Conservation (phyloP, 2,113 vertebrate genomes). For the Phyllostomus discolor region DNA sequence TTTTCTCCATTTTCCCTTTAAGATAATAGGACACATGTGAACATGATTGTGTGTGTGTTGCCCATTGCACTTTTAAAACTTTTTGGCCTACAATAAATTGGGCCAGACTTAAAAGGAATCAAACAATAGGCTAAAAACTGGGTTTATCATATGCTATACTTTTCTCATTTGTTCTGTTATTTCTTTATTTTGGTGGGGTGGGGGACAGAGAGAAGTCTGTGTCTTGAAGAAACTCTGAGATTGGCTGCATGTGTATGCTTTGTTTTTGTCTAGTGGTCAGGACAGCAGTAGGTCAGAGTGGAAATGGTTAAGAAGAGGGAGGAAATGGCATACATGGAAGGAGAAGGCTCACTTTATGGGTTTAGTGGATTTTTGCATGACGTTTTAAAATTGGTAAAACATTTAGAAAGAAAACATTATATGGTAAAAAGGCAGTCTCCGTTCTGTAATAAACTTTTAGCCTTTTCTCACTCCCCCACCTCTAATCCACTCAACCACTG, state of each 20-base stretch:
- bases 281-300: not conserved
- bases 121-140: not conserved
- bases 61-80: constrained; percentile 5
- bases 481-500: not conserved
- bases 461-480: not conserved
- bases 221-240: not conserved
- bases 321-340: not conserved
- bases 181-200: not conserved
- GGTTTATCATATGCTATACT: not conserved
- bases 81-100: not conserved
- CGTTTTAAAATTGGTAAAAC: not conserved
- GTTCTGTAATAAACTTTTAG: not conserved
- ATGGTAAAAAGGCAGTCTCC: not conserved
- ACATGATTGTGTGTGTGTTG: not conserved
- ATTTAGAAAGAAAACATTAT: not conserved
- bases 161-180: not conserved
- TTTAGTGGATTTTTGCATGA: not conserved
- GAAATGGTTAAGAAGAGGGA: not conserved
- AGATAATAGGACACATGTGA: not conserved
- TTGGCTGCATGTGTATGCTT: not conserved
- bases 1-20: not conserved
- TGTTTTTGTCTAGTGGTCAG: not conserved
- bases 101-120: not conserved
- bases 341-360: not conserved
- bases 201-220: not conserved